These are phyloP conservation scores for Notospermus geniculatus DNA, from an alignment of 1,140 invertebrate species.

Conservation along the genomic window DNA sequence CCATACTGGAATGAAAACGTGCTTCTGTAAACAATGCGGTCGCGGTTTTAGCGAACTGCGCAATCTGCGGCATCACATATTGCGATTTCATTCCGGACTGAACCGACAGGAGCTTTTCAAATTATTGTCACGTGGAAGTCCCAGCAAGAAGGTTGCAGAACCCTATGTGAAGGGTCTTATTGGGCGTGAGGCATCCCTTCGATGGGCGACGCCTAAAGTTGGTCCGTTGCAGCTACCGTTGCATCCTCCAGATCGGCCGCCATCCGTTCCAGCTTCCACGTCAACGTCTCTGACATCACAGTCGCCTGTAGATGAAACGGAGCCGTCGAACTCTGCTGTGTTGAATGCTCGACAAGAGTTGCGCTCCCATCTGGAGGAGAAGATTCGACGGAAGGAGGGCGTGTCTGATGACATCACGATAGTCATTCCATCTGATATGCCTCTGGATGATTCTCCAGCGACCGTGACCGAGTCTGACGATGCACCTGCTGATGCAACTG, in stretches of 20 bases:
- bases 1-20: constrained; percentile 91
- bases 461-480: too few relatives aligned
- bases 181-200: background rate
- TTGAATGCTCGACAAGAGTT: background rate
- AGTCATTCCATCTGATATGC: constrained; percentile 40
- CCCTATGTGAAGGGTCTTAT: too few relatives aligned
- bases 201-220: too few relatives aligned
- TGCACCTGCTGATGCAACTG: too few relatives aligned
- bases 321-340: constrained; percentile 4
- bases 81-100: constrained; percentile 50
- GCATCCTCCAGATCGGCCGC: constrained; percentile 35
- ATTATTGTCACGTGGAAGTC: background rate
- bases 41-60: constrained; percentile 57
- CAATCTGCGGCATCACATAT: constrained; percentile 58
- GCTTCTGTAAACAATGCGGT: constrained; percentile 66
- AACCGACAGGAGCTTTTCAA: constrained; percentile 3
- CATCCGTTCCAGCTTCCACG: constrained; percentile 26
- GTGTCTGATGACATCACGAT: constrained; percentile 43
- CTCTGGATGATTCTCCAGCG: too few relatives aligned
- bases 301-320: constrained; percentile 16
- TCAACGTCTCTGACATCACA: too few relatives aligned
- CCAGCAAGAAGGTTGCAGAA: too few relatives aligned
- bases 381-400: constrained; percentile 36
- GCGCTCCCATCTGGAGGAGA: constrained; percentile 12
- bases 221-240: constrained; percentile 28